Conservation (phyloP, 2,113 vertebrate species). For the Haliaeetus leucogaster region DNA sequence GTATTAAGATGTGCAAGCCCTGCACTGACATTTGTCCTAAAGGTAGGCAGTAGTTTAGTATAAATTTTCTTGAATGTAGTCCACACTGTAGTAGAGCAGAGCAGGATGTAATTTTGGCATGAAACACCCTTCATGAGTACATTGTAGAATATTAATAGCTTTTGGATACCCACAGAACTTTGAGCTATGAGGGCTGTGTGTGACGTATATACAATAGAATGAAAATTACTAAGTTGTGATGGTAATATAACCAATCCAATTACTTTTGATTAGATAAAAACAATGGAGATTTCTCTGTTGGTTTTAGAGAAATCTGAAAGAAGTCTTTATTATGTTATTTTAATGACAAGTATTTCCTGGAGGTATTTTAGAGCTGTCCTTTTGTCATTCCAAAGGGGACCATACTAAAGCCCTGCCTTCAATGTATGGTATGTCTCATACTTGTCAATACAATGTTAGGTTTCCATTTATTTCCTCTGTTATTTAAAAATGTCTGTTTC, state of each 20-base stretch:
- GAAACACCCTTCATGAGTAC: background rate
- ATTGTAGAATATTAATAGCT: background rate
- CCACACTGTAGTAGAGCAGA: background rate
- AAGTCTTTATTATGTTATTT: background rate
- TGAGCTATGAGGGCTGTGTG: background rate
- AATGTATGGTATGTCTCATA: background rate
- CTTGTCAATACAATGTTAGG: background rate
- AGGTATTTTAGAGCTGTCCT: background rate
- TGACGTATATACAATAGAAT: background rate
- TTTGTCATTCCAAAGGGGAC: background rate
- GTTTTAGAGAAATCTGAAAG: background rate
- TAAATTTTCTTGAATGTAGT: background rate
- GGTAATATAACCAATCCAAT: background rate
- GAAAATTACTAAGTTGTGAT: background rate
- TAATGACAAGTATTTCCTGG: background rate
- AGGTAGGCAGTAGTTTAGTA: conserved; percentile 72
- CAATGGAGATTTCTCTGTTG: background rate
- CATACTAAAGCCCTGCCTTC: background rate
- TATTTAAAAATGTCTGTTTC: background rate
- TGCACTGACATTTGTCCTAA: conserved; percentile 98
- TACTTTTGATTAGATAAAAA: background rate
- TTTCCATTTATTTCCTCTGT: background rate
- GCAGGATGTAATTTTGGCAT: background rate
- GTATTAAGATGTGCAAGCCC: conserved; percentile 95
- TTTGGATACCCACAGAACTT: background rate